Base-by-base conservation (phyloP, 2,888 invertebrate species). In the Spodoptera littoralis region DNA sequence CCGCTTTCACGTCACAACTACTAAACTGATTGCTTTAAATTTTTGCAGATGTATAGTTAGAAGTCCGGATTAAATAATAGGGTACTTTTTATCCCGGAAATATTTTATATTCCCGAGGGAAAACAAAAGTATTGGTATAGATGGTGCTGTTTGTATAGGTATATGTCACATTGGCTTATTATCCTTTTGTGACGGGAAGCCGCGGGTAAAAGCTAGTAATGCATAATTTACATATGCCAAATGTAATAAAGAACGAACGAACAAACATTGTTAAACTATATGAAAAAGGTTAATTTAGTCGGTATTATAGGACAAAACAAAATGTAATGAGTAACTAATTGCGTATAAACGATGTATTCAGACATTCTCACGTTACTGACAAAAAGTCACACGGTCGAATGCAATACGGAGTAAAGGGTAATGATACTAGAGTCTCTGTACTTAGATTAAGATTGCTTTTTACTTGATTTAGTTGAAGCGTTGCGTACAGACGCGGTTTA, bases 291-390 rank as follows among this genome's bases (percentile, higher is more conserved):
- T 73, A 80, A 81, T 84, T 79, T 69, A 70, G 73, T 76, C 76
- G 76, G 82, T 81, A 86, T 89, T 88, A 88, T 87, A 81, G 84
- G 85, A 86, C 87, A 87, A 86, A 88, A 89, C 88, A 86, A 84
- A 87, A 84, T 49, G 81, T 89, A 91, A 91, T 89, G 86, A 88
- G 83, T 84, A 76, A 85, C 85, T 91, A 92, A 92, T 92, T 92
- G 88, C 87, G 84, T 83, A 85, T 89, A 89, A 92, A 89, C 89
- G 88, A 86, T 77, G 87, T 83, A 91, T 90, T 92, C 88, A 89
- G 76, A 77, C 89, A 89, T 90, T 87, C 88, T 81, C 83, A 77
- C 76, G 80, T 73, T 74, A 77, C 79, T 65, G 80, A 88, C 88
- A 89, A 88, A 70, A 73, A 69, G 62, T 75, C 71, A 61, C 73